phyloP scores from a whole-genome alignment of 2,888 invertebrate genomes.

The Calephelis perditalis region DNA sequence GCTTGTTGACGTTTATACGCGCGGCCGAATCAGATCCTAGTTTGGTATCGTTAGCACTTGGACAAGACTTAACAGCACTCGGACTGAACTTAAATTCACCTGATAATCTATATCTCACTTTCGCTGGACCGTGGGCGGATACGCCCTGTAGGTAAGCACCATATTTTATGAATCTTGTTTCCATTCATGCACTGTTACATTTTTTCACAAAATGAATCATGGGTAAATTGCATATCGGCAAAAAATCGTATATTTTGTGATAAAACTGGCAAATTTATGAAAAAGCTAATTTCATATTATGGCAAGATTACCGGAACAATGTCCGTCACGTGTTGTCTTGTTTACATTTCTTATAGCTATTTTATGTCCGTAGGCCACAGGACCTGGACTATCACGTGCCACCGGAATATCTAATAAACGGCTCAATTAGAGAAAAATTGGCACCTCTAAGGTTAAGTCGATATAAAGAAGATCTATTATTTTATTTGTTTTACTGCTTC shows the following conservation, averaged over 20 bases:
- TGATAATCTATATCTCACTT: conserved; percentile 98
- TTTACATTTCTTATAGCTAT: no score
- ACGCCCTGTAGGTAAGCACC: conserved; percentile 86
- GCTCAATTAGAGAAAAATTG: conserved; percentile 95
- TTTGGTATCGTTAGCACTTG: conserved; percentile 96
- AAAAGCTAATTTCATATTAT: no score
- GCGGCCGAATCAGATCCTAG: conserved; percentile 98
- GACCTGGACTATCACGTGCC: conserved; percentile 99
- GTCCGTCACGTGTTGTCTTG: no score
- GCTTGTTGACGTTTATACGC: conserved; percentile 97
- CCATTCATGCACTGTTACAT: no score
- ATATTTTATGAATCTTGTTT: no score
- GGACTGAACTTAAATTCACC: conserved; percentile 99
- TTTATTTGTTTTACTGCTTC: conserved; percentile 99
- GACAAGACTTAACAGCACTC: conserved; percentile 97
- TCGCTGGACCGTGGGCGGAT: conserved; percentile 99
- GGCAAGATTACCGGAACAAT: no score
- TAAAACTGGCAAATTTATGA: no score
- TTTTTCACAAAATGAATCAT: no score
- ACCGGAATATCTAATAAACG: conserved; percentile 98
- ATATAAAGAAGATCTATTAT: conserved; percentile 98
- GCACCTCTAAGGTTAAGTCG: conserved; percentile 97
- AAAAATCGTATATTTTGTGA: no score
- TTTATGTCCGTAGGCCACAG: conserved; percentile 84
- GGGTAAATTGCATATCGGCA: no score